Evolutionary conservation across 2,797 vertebrate genomes (phyloP), one percentile per base, ranked within the genome.

Genomic region (Scolopax bukidnonensis): DNA sequence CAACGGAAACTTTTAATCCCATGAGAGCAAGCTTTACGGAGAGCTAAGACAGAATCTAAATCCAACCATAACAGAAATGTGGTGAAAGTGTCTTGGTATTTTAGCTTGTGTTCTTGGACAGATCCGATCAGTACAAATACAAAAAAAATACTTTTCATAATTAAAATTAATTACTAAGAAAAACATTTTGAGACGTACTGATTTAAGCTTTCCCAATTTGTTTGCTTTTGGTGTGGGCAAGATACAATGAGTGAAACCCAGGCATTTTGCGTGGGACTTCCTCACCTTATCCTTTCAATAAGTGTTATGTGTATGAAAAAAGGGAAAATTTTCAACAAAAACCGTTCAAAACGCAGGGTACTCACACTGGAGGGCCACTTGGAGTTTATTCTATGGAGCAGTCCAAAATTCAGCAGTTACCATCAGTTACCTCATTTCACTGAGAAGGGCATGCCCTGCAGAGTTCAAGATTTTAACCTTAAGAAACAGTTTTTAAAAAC

Each of bases 161-260:
- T 77, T 69, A 79, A 60, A 85, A 93, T 84, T 36, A 89, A 91
- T 90, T 68, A 65, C n/a, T 80, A 94, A 70, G 43, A 68, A 69
- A 90, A 93, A 23, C 0, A 0, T 65, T 90, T 77, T 57, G 36
- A 89, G 70, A 50, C 33, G 45, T 21, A 60, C 30, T 64, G 61
- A 48, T 79, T 77, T 50, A 33, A 89, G 61, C 36, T 61, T 89
- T 94, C 11, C 13, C 38, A 51, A 43, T 71, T 50, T 41, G 33
- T 89, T 93, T 89, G 19, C 51, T 89, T 93, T 80, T 60, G 47
- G 12, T 5, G 13, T 40, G 23, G 47, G 36, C 17, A 79, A 89
- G 67, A 90, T 28, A 77, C 9, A 77, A 70, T 8, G 32, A 67
- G 45, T 8, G 69, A 76, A 88, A 57, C n/a, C 53, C 23, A 57